Evolutionary conservation across 2,888 invertebrate genomes (phyloP).

Genomic region (Podotricha telesiphe): DNA sequence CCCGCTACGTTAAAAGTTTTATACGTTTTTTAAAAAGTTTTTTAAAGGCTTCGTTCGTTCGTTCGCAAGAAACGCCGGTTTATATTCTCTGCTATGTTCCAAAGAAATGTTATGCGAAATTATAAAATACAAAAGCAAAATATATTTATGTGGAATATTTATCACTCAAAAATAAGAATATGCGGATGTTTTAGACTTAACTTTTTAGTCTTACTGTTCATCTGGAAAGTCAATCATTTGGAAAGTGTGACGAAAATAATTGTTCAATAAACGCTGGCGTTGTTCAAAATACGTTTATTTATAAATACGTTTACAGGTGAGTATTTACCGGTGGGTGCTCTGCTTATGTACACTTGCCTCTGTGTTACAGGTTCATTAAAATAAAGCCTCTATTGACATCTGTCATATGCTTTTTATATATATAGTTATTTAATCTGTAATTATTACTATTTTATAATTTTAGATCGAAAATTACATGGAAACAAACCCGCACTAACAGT

Average conservation of each 20-base stretch:
- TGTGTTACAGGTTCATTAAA: conserved; percentile 22
- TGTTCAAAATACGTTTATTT: conserved; percentile 36
- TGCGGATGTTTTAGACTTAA: too few relatives aligned
- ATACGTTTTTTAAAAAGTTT: too few relatives aligned
- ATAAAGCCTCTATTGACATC: conserved; percentile 28
- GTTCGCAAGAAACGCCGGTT: too few relatives aligned
- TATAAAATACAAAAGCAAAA: too few relatives aligned
- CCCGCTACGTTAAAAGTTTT: too few relatives aligned
- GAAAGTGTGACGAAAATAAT: not conserved
- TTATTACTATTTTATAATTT: not conserved
- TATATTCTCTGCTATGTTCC: too few relatives aligned
- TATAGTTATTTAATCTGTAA: conserved; percentile 1
- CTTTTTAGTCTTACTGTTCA: too few relatives aligned
- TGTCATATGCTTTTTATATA: conserved; percentile 9
- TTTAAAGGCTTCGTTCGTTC: too few relatives aligned
- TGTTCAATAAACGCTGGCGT: conserved; percentile 36
- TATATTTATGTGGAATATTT: too few relatives aligned
- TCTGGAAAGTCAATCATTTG: too few relatives aligned
- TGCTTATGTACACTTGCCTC: conserved; percentile 53
- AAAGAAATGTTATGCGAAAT: too few relatives aligned
- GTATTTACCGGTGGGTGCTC: conserved; percentile 69
- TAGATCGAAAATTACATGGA: not conserved
- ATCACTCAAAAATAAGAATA: too few relatives aligned
- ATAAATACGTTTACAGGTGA: conserved; percentile 58
- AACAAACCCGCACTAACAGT: not conserved